phyloP scores from a whole-genome alignment of 2,888 invertebrate species.

The Pasiphila rectangulata region DNA sequence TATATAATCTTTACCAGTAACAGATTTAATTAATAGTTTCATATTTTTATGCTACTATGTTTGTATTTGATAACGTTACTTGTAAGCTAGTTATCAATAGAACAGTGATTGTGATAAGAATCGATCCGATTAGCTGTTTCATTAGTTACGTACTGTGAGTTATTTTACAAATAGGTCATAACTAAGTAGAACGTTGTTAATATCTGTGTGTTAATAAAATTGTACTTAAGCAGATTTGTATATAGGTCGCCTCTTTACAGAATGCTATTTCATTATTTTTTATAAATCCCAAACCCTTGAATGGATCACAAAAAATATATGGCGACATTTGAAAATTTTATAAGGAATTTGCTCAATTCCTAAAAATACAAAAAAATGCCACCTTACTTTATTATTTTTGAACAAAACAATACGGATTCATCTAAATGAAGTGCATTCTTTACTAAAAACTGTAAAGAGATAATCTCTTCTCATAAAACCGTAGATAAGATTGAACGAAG shows the following conservation, averaged over 20 bases:
- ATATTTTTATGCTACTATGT: conserved; percentile 1
- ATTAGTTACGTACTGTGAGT: not conserved
- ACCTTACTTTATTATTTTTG: conserved; percentile 15
- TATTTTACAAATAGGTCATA: not conserved
- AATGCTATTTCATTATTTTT: too few relatives aligned
- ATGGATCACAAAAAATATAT: too few relatives aligned
- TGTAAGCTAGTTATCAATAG: not conserved
- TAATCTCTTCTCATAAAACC: conserved; percentile 19
- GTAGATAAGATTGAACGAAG: conserved; percentile 13
- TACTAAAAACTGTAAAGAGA: conserved; percentile 12
- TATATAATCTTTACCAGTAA: conserved; percentile 4
- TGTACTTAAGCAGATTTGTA: too few relatives aligned
- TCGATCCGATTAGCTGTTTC: not conserved
- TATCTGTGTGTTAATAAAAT: too few relatives aligned
- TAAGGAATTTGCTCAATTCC: conserved; percentile 2
- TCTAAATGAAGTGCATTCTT: conserved; percentile 6
- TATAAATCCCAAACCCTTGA: too few relatives aligned
- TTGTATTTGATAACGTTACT: not conserved
- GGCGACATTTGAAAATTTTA: not conserved
- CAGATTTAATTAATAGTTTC: not conserved
- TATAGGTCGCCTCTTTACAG: too few relatives aligned
- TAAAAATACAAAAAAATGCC: not conserved
- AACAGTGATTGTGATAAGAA: not conserved
- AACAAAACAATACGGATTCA: conserved; percentile 12
- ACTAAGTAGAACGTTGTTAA: not conserved